Evolutionary conservation across 2,888 invertebrate species (phyloP).

Genomic region (Philonicus albiceps): DNA sequence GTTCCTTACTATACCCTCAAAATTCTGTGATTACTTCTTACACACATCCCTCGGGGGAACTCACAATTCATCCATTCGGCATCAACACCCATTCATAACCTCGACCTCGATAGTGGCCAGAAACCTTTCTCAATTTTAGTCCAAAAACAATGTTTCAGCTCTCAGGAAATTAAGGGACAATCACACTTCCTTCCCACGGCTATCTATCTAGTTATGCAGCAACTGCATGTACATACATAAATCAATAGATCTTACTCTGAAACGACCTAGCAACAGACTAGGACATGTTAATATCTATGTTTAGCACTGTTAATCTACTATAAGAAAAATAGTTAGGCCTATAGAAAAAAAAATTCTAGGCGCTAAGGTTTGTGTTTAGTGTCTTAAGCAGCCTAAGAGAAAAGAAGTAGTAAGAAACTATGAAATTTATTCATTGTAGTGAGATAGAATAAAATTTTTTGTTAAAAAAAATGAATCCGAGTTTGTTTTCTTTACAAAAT

Average conservation of each 20-base stretch:
- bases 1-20: background rate
- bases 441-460: slow-evolving; percentile 34
- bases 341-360: slow-evolving; percentile 13
- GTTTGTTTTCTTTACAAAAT: slow-evolving; percentile 29
- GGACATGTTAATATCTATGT: slow-evolving; percentile 14
- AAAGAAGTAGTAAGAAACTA: slow-evolving; percentile 20
- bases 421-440: slow-evolving; percentile 37
- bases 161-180: slow-evolving; percentile 35
- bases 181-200: background rate
- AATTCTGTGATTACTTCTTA: slow-evolving; percentile 22
- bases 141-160: background rate
- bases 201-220: background rate
- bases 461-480: slow-evolving; percentile 26
- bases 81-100: background rate
- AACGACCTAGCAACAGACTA: background rate
- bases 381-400: slow-evolving; percentile 24
- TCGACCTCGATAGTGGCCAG: background rate
- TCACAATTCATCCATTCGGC: background rate
- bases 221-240: background rate
- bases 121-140: background rate
- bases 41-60: background rate
- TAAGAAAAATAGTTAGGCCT: slow-evolving; percentile 20
- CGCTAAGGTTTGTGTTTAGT: slow-evolving; percentile 19
- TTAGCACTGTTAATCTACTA: background rate
- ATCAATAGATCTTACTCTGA: background rate